Evolutionary conservation across 2,797 vertebrate species (phyloP), one percentile per base, ranked within the genome.

Genomic region (Dermochelys coriacea): DNA sequence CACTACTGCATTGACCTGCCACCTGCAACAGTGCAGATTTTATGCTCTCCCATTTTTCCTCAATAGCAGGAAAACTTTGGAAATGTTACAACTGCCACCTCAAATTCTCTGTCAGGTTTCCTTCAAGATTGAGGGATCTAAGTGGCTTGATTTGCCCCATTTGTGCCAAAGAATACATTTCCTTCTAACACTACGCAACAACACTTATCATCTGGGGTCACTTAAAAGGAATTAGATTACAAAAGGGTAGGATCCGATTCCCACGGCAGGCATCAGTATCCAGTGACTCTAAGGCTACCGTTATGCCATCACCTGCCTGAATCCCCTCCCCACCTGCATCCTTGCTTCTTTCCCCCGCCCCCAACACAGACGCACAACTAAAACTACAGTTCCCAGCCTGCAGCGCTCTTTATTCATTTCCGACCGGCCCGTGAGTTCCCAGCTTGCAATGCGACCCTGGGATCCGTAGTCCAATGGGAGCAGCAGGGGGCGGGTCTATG

Each of bases 341-440:
- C 29, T 6, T 2, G n/a, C n/a, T 21, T 5, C 57, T 29, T 31
- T 31, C 29, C 61, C 34, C 1, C 2, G n/a, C 1, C 15, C 31
- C 29, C 29, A 25, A 10, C 54, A 25, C 55, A 29, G 11, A 19
- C 27, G 27, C 59, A 18, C 15, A n/a, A 4, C n/a, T 37, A 6
- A 16, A 37, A 74, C 94, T 88, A 71, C 90, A 31, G 0, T 23
- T 81, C 87, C 92, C 94, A 9, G 50, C 54, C 12, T 23, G 54
- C 90, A 3, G 19, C 23, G 6, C 86, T 7, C 50, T 7, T 0
- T 2, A 0, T 59, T 5, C 16, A 12, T 27, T 31, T 49, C 19
- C 50, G 1, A 29, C 25, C 1, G 3, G 2, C 3, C 0, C 1
- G 11, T 23, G 31, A 3, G 8, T 23, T 1, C 31, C 31, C 23